These are phyloP conservation scores for Deroptyus accipitrinus DNA, from an alignment of 2,113 vertebrate species.

Conservation along the genomic window DNA sequence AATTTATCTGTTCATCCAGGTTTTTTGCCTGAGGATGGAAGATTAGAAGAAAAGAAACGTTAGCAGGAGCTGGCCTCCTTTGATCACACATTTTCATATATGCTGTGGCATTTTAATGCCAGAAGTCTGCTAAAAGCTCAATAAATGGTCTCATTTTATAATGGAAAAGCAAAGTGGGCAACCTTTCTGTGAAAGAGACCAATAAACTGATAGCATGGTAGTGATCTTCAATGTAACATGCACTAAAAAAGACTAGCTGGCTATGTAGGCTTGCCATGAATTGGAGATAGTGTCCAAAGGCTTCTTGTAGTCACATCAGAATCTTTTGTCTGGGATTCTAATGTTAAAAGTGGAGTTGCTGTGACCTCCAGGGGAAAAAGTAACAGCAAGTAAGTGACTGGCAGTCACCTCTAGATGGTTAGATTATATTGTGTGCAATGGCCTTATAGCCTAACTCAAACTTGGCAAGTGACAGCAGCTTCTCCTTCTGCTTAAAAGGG, in stretches of 20 bases:
- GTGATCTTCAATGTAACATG: background rate
- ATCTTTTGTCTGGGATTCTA: background rate
- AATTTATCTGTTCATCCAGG: slow-evolving; percentile 30
- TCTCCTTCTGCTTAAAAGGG: background rate
- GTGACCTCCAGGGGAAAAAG: background rate
- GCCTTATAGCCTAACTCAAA: background rate
- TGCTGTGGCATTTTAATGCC: background rate
- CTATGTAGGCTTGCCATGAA: background rate
- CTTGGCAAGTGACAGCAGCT: background rate
- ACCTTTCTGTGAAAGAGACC: background rate
- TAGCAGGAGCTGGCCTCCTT: background rate
- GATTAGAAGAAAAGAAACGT: slow-evolving; percentile 34
- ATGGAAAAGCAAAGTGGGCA: background rate
- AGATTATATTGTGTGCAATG: background rate
- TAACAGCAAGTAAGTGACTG: background rate
- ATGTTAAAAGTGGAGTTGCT: background rate
- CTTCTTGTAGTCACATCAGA: background rate
- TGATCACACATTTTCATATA: slow-evolving; percentile 1
- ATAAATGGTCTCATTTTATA: background rate
- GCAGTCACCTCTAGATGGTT: background rate
- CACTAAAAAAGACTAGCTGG: background rate
- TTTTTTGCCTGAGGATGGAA: slow-evolving; percentile 51
- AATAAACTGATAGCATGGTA: background rate
- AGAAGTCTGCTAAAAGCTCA: background rate
- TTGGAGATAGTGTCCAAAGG: background rate